Evolutionary conservation across 2,113 vertebrate genomes (phyloP).

Genomic region (Apodemus speciosus): DNA sequence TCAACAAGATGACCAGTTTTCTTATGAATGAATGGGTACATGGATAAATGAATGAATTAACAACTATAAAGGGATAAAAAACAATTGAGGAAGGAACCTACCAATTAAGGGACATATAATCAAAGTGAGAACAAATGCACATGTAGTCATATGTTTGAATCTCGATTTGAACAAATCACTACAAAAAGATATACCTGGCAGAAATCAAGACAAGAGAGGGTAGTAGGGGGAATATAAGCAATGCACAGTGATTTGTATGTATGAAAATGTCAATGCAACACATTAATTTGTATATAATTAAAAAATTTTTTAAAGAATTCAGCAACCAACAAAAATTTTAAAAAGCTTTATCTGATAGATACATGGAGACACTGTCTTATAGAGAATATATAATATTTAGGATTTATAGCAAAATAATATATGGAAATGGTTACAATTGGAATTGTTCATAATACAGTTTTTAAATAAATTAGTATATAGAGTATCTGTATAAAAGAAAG

Average conservation of each 20-base stretch:
- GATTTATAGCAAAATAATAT: slow-evolving; percentile 39
- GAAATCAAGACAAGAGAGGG: neutral
- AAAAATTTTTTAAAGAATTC: neutral
- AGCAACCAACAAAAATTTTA: neutral
- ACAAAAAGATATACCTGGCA: slow-evolving; percentile 36
- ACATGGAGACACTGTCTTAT: neutral
- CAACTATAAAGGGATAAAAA: neutral
- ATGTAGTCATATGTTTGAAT: neutral
- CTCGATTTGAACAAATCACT: slow-evolving; percentile 13
- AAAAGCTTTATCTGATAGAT: neutral
- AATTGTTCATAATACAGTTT: slow-evolving; percentile 20
- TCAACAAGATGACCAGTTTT: neutral
- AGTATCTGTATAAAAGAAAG: slow-evolving; percentile 26
- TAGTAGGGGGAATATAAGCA: neutral
- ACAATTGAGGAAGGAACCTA: neutral
- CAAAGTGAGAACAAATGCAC: slow-evolving; percentile 1
- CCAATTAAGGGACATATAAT: neutral
- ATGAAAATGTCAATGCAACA: neutral
- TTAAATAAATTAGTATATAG: neutral
- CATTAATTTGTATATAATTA: neutral
- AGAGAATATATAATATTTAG: neutral
- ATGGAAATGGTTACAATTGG: neutral
- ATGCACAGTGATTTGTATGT: neutral
- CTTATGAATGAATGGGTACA: neutral
- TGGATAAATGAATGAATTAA: slow-evolving; percentile 1